These are phyloP conservation scores for Drosophila leontia DNA, from an alignment of 1,140 invertebrate genomes.

Conservation along the genomic window DNA sequence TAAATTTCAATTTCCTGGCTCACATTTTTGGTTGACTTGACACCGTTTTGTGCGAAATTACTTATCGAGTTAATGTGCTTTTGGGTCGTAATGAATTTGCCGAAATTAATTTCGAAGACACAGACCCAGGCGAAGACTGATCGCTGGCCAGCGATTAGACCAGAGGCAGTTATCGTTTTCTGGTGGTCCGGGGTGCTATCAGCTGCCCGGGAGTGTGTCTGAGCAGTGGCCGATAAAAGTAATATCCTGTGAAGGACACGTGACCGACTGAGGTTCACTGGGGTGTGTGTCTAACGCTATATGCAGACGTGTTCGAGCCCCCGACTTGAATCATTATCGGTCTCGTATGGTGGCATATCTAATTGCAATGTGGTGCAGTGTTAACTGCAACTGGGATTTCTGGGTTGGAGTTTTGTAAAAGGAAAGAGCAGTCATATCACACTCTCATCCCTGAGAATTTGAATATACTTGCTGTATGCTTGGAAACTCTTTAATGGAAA, in stretches of 20 bases:
- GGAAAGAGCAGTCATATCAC: conserved; percentile 14
- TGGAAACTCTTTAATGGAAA: no score
- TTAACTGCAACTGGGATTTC: conserved; percentile 38
- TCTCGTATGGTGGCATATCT: conserved; percentile 37
- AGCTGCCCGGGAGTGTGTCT: conserved; percentile 53
- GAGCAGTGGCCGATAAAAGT: conserved; percentile 75
- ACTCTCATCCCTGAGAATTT: not conserved
- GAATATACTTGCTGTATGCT: not conserved
- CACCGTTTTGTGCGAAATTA: conserved; percentile 72
- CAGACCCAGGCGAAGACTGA: conserved; percentile 25
- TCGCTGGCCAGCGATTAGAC: conserved; percentile 53
- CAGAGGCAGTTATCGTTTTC: conserved; percentile 30
- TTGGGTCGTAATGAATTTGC: conserved; percentile 77
- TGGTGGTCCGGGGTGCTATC: conserved; percentile 21
- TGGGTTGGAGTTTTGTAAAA: not conserved
- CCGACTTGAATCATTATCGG: conserved; percentile 29
- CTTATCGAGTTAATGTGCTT: conserved; percentile 75
- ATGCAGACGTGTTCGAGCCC: conserved; percentile 44
- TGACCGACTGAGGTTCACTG: conserved; percentile 42
- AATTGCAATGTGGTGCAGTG: conserved; percentile 51
- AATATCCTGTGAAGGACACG: conserved; percentile 77
- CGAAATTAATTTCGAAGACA: conserved; percentile 67
- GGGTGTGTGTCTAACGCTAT: conserved; percentile 6
- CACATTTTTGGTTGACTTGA: conserved; percentile 71
- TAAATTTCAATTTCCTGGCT: conserved; percentile 75